Conservation (phyloP, 2,113 vertebrate genomes). For the Spermophilus dauricus region DNA sequence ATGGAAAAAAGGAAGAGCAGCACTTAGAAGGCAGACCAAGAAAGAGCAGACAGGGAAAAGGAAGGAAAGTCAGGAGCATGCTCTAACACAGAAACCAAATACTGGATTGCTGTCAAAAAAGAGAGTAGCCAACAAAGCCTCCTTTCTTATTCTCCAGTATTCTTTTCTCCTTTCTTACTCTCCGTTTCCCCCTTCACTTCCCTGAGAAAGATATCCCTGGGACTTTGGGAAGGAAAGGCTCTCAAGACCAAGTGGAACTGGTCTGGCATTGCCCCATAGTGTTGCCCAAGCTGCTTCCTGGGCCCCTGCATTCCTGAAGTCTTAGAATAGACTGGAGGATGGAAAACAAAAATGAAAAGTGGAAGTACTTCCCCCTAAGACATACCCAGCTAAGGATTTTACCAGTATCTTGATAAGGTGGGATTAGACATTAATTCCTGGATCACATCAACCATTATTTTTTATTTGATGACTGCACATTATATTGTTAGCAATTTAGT, state of each 20-base stretch:
- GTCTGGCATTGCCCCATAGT: neutral
- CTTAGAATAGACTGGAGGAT: neutral
- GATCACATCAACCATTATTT: neutral
- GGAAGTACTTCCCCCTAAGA: neutral
- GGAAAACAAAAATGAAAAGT: neutral
- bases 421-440: neutral
- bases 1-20: neutral
- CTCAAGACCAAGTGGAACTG: neutral
- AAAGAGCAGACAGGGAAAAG: neutral
- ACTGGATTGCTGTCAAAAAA: neutral
- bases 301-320: neutral
- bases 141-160: neutral
- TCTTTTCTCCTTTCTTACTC: neutral
- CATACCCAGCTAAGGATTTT: neutral
- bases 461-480: neutral
- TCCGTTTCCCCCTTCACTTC: neutral
- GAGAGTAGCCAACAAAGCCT: neutral
- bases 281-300: neutral
- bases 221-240: neutral
- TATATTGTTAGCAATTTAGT: neutral
- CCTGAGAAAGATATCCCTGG: neutral
- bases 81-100: neutral
- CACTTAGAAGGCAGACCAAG: neutral
- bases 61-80: neutral
- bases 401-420: neutral